Evolutionary conservation across 2,888 invertebrate genomes (phyloP).

Genomic region (Kuschelorhynchus macadamiae): DNA sequence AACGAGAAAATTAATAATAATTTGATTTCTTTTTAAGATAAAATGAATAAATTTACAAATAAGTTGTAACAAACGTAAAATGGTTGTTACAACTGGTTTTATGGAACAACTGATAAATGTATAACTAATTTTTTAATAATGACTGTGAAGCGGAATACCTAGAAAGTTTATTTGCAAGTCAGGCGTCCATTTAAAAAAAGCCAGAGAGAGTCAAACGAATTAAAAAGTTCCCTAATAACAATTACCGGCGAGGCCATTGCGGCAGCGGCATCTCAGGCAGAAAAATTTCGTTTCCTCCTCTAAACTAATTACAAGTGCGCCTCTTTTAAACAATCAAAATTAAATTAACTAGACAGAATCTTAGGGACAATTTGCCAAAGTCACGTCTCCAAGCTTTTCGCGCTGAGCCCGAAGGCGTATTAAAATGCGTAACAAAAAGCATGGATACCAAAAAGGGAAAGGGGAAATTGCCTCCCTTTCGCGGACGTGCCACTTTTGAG

Average conservation of each 20-base stretch:
- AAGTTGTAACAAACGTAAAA: too few species aligned
- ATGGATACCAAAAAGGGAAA: conserved; percentile 58
- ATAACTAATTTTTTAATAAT: too few species aligned
- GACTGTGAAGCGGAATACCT: too few species aligned
- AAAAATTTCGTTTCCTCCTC: conserved; percentile 44
- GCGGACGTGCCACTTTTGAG: conserved; percentile 29
- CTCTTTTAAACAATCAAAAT: conserved; percentile 61
- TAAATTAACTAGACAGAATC: conserved; percentile 52
- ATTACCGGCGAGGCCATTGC: conserved; percentile 28
- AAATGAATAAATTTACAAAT: too few species aligned
- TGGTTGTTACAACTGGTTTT: too few species aligned
- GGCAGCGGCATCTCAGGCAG: conserved; percentile 47
- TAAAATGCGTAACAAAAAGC: conserved; percentile 60
- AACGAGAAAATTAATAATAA: too few species aligned
- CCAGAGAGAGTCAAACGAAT: conserved; percentile 14
- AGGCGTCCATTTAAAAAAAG: conserved; percentile 6
- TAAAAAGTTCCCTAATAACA: conserved; percentile 31
- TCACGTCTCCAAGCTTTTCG: conserved; percentile 56
- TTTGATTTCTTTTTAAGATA: too few species aligned
- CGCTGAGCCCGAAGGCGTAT: conserved; percentile 53
- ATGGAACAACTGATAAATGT: too few species aligned
- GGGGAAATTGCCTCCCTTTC: conserved; percentile 55
- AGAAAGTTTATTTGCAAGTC: too few species aligned
- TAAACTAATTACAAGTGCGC: conserved; percentile 59
- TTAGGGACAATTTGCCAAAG: conserved; percentile 47